Evolutionary conservation across 2,113 vertebrate genomes (phyloP).

Genomic region (Panthera uncia): DNA sequence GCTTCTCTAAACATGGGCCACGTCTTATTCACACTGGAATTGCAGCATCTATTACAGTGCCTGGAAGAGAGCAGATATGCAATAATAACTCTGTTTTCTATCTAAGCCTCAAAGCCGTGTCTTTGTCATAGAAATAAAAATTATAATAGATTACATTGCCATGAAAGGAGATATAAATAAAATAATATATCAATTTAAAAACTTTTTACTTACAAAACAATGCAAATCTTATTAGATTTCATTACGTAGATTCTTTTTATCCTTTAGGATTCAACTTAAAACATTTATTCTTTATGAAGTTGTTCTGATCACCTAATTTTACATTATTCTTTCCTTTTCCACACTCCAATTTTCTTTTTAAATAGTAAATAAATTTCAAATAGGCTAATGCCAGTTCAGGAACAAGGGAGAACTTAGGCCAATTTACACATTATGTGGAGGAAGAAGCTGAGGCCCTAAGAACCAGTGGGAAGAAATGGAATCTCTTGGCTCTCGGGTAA

Average conservation of each 20-base stretch:
- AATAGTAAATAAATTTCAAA: not conserved
- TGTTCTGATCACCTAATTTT: not conserved
- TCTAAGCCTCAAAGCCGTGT: not conserved
- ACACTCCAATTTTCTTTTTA: not conserved
- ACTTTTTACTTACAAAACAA: not conserved
- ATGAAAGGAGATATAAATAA: not conserved
- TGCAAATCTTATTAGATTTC: not conserved
- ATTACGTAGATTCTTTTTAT: not conserved
- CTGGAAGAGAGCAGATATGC: not conserved
- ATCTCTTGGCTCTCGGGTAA: not conserved
- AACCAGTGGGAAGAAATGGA: not conserved
- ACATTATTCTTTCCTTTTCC: not conserved
- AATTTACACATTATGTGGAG: accelerated
- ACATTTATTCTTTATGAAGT: conserved; percentile 17
- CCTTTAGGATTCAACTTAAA: not conserved
- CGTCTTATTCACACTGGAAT: not conserved
- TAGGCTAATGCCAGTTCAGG: not conserved
- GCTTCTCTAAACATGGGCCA: not conserved
- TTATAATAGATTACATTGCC: not conserved
- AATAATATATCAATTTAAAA: not conserved
- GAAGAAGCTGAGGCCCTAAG: not conserved
- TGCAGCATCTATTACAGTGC: not conserved
- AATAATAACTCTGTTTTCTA: not conserved
- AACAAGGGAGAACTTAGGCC: not conserved
- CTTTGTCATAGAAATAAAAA: not conserved